Base-by-base conservation (phyloP, 2,888 invertebrate genomes). In the Phengaris alcon region DNA sequence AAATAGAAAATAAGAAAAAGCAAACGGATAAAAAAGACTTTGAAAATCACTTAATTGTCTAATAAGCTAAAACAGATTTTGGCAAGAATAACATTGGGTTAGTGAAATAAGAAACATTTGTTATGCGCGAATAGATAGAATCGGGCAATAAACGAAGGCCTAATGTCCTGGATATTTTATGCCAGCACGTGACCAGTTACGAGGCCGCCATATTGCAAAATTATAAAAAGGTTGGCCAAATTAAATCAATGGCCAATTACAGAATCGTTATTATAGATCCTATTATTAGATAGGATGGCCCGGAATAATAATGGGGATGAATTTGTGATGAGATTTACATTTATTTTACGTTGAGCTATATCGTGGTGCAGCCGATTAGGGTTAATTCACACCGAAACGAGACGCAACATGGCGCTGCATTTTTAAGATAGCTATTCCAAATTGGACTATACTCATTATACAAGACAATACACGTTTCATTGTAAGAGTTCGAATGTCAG, bases 151-250 rank as follows among this genome's bases (percentile, higher is more conserved):
- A 72, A 54, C 72, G 51, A 52, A 44, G 72, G 52, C 51, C 54
- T 72, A 54, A 70, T 70, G 72, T 54, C 72, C 70, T 15, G 51
- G 52, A 72, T 52, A 54, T 72, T 72, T 72, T 72, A 72, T 51
- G 15, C 52, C 54, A 35, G 72, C 52, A 72, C 72, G 72, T 72
- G 72, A 54, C 72, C 72, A 72, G 22, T 72, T 54, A 54, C 54
- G 72, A 52, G 52, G 12, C 54, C 35, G 52, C 54, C 51, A 72
- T 72, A 54, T 72, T 72, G 72, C 22, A 54, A 54, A 70, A 69
- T 69, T 69, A 69, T 69, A 69, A 69, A 69, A 69, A 64, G 64
- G 64, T 64, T 44, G 64, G 64, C 64, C 64, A 64, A 64, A 64
- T 64, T 64, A 64, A 64, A 64, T 64, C 64, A 64, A 64, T 64